A percentile compares a stretch with the other conserved stretches of the same genome.
Evolutionary conservation across 2,113 vertebrate species (phyloP).

Genomic region (Osmerus eperlanus): DNA sequence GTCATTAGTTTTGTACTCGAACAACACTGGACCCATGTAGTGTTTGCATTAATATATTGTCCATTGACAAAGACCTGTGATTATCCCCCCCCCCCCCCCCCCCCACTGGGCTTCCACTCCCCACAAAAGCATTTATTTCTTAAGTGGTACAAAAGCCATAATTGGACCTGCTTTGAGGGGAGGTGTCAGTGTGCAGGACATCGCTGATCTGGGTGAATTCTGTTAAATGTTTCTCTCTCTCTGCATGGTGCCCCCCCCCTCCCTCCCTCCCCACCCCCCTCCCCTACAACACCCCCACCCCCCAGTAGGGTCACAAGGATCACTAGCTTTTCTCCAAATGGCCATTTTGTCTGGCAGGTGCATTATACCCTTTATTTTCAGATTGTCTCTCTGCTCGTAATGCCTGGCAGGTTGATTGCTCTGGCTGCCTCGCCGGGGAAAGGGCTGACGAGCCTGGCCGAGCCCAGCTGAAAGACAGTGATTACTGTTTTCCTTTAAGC

Average conservation of each 20-base stretch:
- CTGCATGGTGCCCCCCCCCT: constrained; percentile 65
- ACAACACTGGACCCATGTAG: constrained; percentile 67
- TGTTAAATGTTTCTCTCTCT: constrained; percentile 90
- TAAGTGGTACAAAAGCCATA: constrained; percentile 99
- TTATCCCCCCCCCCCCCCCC: constrained; percentile 69
- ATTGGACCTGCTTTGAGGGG: constrained; percentile 98
- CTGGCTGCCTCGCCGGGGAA: constrained; percentile 96
- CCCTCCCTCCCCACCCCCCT: constrained; percentile 28
- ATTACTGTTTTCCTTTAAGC: constrained; percentile 99
- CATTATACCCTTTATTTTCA: constrained; percentile 99
- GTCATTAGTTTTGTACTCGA: constrained; percentile 66
- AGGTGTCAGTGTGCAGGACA: constrained; percentile 96
- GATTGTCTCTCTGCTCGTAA: constrained; percentile 99
- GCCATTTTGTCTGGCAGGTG: constrained; percentile 99
- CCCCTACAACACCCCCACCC: constrained; percentile 59
- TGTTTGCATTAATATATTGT: constrained; percentile 84
- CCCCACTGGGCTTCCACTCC: constrained; percentile 25
- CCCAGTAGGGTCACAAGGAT: constrained; percentile 98
- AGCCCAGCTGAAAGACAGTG: constrained; percentile 99
- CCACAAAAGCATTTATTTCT: constrained; percentile 94
- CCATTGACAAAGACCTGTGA: constrained; percentile 79
- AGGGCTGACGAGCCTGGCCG: constrained; percentile 94
- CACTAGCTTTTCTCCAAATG: constrained; percentile 99
- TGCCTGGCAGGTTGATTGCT: constrained; percentile 99
- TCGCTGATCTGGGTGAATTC: constrained; percentile 96